phyloP scores from a whole-genome alignment of 2,888 invertebrate species.

The Apotomis turbidana region DNA sequence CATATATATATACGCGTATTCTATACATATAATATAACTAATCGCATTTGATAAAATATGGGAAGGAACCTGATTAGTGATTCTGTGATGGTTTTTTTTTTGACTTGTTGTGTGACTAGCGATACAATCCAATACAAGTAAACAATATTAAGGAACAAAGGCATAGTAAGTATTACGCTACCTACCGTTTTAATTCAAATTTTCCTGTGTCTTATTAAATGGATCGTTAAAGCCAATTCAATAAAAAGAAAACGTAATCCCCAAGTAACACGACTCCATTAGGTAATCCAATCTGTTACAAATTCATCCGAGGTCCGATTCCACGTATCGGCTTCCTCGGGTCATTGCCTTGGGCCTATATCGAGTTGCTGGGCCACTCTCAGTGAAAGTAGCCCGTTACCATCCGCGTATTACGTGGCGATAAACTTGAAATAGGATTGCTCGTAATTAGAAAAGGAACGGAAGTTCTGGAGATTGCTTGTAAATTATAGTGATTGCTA shows the following conservation, averaged over 20 bases:
- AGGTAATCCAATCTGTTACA: conserved; percentile 15
- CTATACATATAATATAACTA: too few relatives aligned
- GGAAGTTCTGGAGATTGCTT: conserved; percentile 22
- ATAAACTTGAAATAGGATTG: conserved; percentile 26
- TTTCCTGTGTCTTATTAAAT: not conserved
- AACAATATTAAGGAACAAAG: too few relatives aligned
- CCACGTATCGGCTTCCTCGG: conserved; percentile 15
- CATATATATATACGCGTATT: too few relatives aligned
- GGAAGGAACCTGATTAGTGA: too few relatives aligned
- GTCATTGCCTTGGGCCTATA: conserved; percentile 34
- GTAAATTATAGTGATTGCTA: not conserved
- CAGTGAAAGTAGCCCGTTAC: conserved; percentile 50
- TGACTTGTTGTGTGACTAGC: too few relatives aligned
- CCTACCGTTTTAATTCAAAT: too few relatives aligned
- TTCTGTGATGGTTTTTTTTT: too few relatives aligned
- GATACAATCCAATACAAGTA: too few relatives aligned
- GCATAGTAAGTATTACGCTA: too few relatives aligned
- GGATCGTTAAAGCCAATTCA: not conserved
- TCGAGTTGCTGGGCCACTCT: conserved; percentile 44
- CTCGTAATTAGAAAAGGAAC: conserved; percentile 25
- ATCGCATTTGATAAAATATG: too few relatives aligned
- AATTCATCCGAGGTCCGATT: conserved; percentile 26
- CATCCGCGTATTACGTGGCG: conserved; percentile 43
- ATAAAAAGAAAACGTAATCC: not conserved
- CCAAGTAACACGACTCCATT: not conserved